Base-by-base conservation (phyloP, 2,113 vertebrate species). In the Clarias magur region DNA sequence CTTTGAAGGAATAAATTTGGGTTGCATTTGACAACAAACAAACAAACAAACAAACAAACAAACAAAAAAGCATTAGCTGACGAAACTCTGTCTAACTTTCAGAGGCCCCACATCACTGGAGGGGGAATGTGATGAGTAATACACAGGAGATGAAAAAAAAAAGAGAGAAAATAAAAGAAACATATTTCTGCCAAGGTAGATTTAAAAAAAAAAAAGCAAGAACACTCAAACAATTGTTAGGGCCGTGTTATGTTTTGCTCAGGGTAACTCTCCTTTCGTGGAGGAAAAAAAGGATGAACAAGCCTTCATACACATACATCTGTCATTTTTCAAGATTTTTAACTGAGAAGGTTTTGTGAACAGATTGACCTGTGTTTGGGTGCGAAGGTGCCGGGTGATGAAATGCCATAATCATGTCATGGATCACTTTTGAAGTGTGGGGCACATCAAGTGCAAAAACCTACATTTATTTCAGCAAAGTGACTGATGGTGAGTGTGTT, bases 1-100 rank as follows among this genome's bases (percentile, higher is more conserved):
- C 72, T 86, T 87, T 76, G 68, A 87, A 79, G 73, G 48, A 85
- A 78, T 57, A 84, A 81, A 82, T 73, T 68, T 60, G 38, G 42
- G 80, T 60, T 88, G 87, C 11, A 60, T 80, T 80, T 88, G 83
- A 87, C 80, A 86, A 67, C 34, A 76, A 17, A 48, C 48, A 48
- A 8, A 48, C 48, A 48, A 48, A 57, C 54, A 80, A 67, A 83
- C 56, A 84, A 68, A 68, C 0, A 63, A 7, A 67, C 11, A 67
- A 67, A 57, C 19, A 30, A 57, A n/a, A 59, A 80, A 59, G 19
- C 6, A 9, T 13, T 7, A 67, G 23, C 75, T 68, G 87, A 86
- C 87, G 82, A 84, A 80, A 86, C 70, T 84, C 48, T 54, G 63
- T 84, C 72, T 38, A 19, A 7, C 65, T 60, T 59, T 53, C 78